Conservation (phyloP, 2,888 invertebrate genomes). For the Stomorhina lunata region DNA sequence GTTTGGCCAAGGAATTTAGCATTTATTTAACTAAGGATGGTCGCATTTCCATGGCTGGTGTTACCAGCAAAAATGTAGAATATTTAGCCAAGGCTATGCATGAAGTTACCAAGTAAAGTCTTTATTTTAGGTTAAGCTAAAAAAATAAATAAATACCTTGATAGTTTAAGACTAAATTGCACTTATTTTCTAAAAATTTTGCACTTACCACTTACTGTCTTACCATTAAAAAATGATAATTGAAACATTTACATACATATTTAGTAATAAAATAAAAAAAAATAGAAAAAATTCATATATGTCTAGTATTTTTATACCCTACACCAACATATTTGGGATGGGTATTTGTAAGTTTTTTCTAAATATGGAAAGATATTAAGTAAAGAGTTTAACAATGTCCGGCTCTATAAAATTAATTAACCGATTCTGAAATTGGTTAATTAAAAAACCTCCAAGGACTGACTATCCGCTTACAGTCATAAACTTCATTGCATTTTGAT, state of each 20-base stretch:
- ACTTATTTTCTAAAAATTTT: conserved; percentile 56
- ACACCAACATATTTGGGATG: too few relatives aligned
- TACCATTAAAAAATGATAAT: conserved; percentile 9
- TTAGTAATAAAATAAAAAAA: conserved; percentile 35
- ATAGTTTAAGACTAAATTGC: conserved; percentile 51
- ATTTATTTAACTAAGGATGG: conserved; percentile 98
- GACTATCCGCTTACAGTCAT: too few relatives aligned
- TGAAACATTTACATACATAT: background rate
- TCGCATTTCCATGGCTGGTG: conserved; percentile 98
- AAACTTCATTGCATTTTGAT: too few relatives aligned
- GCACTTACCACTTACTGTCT: conserved; percentile 23
- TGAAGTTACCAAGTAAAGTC: conserved; percentile 85
- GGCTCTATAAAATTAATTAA: too few relatives aligned
- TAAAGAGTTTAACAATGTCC: too few relatives aligned
- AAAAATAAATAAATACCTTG: conserved; percentile 8
- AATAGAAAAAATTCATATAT: conserved; percentile 27
- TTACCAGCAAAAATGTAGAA: conserved; percentile 95
- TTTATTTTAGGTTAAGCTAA: conserved; percentile 37
- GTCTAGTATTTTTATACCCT: too few relatives aligned
- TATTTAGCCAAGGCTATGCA: conserved; percentile 97
- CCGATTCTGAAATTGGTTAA: too few relatives aligned
- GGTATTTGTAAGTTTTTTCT: too few relatives aligned
- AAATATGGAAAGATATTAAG: too few relatives aligned
- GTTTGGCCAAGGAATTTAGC: conserved; percentile 93
- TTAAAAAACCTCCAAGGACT: too few relatives aligned